Evolutionary conservation across 2,888 invertebrate species (phyloP), one percentile per base, ranked within the genome.

Genomic region (Drosophila neotestacea): DNA sequence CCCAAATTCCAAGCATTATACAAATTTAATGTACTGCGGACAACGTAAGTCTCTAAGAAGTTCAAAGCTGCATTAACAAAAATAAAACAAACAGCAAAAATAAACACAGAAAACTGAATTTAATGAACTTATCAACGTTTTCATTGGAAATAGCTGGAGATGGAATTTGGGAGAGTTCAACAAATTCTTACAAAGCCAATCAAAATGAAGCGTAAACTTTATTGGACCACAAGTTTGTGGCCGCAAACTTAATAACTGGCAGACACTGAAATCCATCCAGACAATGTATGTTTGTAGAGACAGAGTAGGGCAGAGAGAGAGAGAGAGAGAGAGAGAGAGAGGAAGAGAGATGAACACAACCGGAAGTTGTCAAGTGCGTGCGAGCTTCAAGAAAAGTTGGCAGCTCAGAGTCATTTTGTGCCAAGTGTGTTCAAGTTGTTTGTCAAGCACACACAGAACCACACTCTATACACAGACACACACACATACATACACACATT

Each of bases 231-330:
- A 77, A 82, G 74, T 78, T 78, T 81, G 81, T 75, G 83, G 80
- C 54, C 69, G 69, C 72, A 80, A 87, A 85, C 83, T 85, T 70
- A 85, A 78, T 75, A 88, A 78, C 80, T 74, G 71, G 44, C 73
- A 70, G 74, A 56, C 65, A 58, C 47, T 22, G 30, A 65, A 50
- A 65, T 61, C 52, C 42, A 58, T 41, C 27, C 46, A 47, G 48
- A 67, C 52, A n/a, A 6, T 44, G 44, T 27, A 4, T 32, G 16
- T 16, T 16, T 16, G 16, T 16, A 16, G 16, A 16, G 16, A 16
- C 16, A 16, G 16, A 16, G 16, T 16, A 16, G 16, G 16, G 16
- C 16, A 22, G 22, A 22, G 22, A 22, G 1, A 22, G 22, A 3
- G 22, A 22, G 22, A 32, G 9, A 6, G 32, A 32, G 9, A 32